Percentiles rank a stretch among this genome's conserved stretches.
phyloP scores from a whole-genome alignment of 2,888 invertebrate species.

The Xanthorhoe spadicearia region DNA sequence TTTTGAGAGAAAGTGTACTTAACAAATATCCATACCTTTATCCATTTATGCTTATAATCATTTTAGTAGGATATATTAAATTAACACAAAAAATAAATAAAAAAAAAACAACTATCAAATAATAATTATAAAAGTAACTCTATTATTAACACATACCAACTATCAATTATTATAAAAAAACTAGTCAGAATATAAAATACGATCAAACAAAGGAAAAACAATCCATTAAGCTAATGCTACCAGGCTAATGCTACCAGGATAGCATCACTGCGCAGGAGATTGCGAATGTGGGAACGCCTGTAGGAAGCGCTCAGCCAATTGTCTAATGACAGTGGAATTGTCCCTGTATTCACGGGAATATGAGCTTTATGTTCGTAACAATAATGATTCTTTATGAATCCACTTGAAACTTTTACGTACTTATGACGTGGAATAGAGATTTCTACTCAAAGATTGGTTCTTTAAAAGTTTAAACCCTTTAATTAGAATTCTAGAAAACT shows the following conservation, averaged over 20 bases:
- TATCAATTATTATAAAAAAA: not conserved
- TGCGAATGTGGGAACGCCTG: slow-evolving; percentile 47
- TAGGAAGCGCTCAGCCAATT: slow-evolving; percentile 57
- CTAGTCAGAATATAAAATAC: not conserved
- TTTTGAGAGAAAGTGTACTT: no score
- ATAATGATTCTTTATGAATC: not conserved
- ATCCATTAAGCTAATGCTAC: not conserved
- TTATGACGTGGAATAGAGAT: no score
- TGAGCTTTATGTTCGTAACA: slow-evolving; percentile 2
- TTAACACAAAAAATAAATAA: no score
- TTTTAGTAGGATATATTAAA: no score
- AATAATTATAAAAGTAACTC: no score
- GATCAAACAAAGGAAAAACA: not conserved
- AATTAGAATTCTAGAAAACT: no score
- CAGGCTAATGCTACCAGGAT: slow-evolving; percentile 38
- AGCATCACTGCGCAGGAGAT: slow-evolving; percentile 40
- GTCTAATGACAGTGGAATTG: slow-evolving; percentile 41
- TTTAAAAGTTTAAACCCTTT: no score
- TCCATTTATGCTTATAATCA: no score
- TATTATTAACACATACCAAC: no score
- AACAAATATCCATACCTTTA: no score
- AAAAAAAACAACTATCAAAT: no score
- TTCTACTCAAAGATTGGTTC: no score
- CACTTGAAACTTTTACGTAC: not conserved
- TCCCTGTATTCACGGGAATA: slow-evolving; percentile 1